phyloP scores from a whole-genome alignment of 2,888 invertebrate genomes.

The Dasysyrphus albostriatus region DNA sequence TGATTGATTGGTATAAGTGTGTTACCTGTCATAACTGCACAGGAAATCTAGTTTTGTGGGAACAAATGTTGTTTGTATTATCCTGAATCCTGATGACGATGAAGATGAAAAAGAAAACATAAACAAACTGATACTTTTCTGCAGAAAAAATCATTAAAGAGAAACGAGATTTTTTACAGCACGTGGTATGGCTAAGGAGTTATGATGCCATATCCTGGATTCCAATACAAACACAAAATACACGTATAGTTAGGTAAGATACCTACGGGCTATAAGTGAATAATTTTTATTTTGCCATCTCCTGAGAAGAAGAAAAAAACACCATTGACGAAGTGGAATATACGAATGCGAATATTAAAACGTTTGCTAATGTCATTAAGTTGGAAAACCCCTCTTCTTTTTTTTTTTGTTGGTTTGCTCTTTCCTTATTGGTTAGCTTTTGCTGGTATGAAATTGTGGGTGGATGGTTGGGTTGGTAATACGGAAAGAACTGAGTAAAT shows the following conservation, averaged over 20 bases:
- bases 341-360: conserved; percentile 41
- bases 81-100: conserved; percentile 33
- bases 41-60: conserved; percentile 4
- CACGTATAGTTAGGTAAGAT: too few relatives aligned
- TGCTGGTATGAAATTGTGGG: neutral
- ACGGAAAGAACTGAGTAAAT: conserved; percentile 26
- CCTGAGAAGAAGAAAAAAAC: neutral
- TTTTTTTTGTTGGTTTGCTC: neutral
- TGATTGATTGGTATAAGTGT: conserved; percentile 32
- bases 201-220: conserved; percentile 15
- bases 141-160: conserved; percentile 20
- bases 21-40: neutral
- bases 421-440: neutral
- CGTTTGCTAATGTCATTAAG: conserved; percentile 62
- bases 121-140: conserved; percentile 21
- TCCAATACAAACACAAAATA: conserved; percentile 14
- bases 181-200: conserved; percentile 17
- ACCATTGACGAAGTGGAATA: conserved; percentile 29
- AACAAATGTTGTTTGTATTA: neutral
- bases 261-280: conserved; percentile 27
- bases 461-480: neutral
- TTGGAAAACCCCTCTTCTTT: neutral
- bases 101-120: neutral
- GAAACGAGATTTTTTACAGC: conserved; percentile 4
- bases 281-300: conserved; percentile 38